Conservation (phyloP, 2,113 vertebrate species). For the Recurvirostra avosetta region DNA sequence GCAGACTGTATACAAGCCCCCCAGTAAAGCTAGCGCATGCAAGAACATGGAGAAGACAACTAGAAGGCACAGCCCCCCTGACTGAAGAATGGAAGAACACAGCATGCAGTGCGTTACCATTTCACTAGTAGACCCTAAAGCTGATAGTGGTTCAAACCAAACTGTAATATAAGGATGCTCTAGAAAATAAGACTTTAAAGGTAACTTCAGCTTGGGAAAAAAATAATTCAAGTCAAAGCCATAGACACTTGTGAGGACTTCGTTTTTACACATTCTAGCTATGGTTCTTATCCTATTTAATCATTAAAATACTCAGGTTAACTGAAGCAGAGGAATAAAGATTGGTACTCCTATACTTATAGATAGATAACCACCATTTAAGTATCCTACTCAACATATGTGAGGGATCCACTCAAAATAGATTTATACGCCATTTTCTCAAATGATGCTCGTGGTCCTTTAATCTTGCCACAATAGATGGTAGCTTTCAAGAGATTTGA, state of each 20-base stretch:
- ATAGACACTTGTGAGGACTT: neutral
- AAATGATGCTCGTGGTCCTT: neutral
- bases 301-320: neutral
- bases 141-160: neutral
- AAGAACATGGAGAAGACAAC: rapidly evolving
- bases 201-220: neutral
- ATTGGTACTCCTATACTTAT: neutral
- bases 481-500: neutral
- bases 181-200: neutral
- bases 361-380: neutral
- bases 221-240: neutral
- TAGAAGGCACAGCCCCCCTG: neutral
- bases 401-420: neutral
- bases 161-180: neutral
- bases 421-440: neutral
- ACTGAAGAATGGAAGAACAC: rapidly evolving
- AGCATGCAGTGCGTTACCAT: neutral
- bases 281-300: neutral
- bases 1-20: neutral
- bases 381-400: neutral
- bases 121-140: neutral
- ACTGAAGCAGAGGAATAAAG: neutral
- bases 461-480: neutral
- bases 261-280: neutral
- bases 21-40: neutral